These are phyloP conservation scores for Trichopria drosophilae DNA, from an alignment of 2,888 invertebrate genomes.

Conservation along the genomic window DNA sequence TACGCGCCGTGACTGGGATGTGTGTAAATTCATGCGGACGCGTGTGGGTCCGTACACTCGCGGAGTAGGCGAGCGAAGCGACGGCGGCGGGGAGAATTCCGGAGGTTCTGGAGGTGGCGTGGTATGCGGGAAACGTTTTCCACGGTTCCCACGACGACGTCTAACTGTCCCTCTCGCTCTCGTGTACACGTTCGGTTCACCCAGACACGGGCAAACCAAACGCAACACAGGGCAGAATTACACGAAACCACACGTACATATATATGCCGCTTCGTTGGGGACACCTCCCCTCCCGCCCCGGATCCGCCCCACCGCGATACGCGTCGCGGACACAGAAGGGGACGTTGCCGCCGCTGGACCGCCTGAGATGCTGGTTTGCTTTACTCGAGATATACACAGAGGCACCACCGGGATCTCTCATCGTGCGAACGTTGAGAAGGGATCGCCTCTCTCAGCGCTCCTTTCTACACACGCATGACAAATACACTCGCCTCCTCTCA, in stretches of 20 bases:
- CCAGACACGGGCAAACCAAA: too few relatives aligned
- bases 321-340: too few relatives aligned
- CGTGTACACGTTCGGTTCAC: slow-evolving; percentile 15
- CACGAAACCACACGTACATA: too few relatives aligned
- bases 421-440: slow-evolving; percentile 32
- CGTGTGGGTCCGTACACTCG: neutral
- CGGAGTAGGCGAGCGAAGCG: slow-evolving; percentile 6
- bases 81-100: slow-evolving; percentile 11
- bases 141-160: slow-evolving; percentile 56
- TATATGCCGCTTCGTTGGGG: too few relatives aligned
- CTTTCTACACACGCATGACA: slow-evolving; percentile 14
- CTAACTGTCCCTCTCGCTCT: slow-evolving; percentile 42
- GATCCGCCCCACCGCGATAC: slow-evolving; percentile 11
- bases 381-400: slow-evolving; percentile 9
- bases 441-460: neutral
- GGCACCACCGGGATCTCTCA: too few relatives aligned
- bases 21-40: neutral
- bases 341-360: slow-evolving; percentile 32
- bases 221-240: too few relatives aligned
- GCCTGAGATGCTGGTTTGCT: slow-evolving; percentile 35
- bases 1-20: neutral
- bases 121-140: slow-evolving; percentile 57
- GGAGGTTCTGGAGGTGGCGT: slow-evolving; percentile 21
- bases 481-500: neutral
- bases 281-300: slow-evolving; percentile 10